Conservation (phyloP, 2,113 vertebrate species). For the Candoia aspera region DNA sequence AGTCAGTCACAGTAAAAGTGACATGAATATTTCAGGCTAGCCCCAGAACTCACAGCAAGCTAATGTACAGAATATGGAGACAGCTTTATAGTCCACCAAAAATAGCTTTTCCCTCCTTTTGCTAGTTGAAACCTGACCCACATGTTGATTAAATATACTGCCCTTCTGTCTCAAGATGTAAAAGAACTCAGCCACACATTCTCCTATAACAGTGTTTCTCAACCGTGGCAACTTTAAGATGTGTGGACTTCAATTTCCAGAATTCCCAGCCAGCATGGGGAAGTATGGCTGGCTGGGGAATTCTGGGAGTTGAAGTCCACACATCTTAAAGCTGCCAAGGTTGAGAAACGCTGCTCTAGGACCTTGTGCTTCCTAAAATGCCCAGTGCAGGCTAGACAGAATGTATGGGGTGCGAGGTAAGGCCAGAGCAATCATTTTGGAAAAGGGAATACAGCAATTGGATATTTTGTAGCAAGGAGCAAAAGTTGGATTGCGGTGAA, state of each 20-base stretch:
- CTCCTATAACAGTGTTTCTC: background rate
- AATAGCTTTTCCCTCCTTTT: background rate
- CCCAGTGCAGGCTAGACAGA: background rate
- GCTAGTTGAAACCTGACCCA: background rate
- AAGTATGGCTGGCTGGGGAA: background rate
- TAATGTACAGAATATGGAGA: conserved; percentile 4
- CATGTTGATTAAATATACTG: too few species aligned
- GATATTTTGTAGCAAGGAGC: background rate
- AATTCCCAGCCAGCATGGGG: background rate
- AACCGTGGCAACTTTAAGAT: background rate
- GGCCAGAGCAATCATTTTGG: background rate
- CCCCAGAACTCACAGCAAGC: background rate
- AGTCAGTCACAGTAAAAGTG: conserved; percentile 22
- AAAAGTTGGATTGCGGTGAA: background rate
- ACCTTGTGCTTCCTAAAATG: background rate
- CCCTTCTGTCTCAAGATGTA: too few species aligned
- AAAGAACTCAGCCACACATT: background rate
- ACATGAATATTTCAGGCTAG: conserved; percentile 61
- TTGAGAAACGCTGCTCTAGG: background rate
- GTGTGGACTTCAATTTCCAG: background rate
- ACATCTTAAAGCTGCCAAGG: background rate
- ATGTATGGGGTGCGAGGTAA: background rate
- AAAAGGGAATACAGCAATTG: too few species aligned
- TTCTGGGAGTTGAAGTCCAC: background rate
- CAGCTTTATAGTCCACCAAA: background rate